These are phyloP conservation scores for Drosophila kepulauana DNA, from an alignment of 1,140 invertebrate species.

Conservation along the genomic window DNA sequence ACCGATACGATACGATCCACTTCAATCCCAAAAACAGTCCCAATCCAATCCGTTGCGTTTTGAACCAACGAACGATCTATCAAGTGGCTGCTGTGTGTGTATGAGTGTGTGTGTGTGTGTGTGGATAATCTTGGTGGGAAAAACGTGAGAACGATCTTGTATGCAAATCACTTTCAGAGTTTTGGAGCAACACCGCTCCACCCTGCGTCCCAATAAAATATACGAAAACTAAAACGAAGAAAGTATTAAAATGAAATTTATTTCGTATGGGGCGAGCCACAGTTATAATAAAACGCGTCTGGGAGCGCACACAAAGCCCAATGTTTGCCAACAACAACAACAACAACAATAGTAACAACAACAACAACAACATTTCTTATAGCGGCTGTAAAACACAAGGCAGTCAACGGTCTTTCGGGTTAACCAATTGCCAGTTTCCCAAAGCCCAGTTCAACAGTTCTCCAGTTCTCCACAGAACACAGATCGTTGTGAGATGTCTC, in stretches of 20 bases:
- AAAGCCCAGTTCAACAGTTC: constrained; percentile 7
- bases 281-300: constrained; percentile 82
- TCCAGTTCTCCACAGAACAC: constrained; percentile 28
- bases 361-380: constrained; percentile 34
- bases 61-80: constrained; percentile 63
- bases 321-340: constrained; percentile 76
- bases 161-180: constrained; percentile 77
- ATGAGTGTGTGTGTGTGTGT: background rate
- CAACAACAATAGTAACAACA: constrained; percentile 42
- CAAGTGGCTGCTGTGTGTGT: constrained; percentile 29
- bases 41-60: constrained; percentile 12
- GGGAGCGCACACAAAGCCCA: constrained; percentile 78
- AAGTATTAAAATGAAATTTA: constrained; percentile 83
- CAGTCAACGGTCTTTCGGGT: constrained; percentile 53
- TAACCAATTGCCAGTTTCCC: constrained; percentile 27
- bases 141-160: constrained; percentile 74
- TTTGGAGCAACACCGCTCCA: constrained; percentile 9
- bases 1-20: constrained; percentile 11
- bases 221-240: constrained; percentile 82
- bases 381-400: constrained; percentile 68
- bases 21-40: constrained; percentile 6
- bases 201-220: constrained; percentile 64
- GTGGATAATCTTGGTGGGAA: constrained; percentile 76
- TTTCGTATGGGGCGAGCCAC: constrained; percentile 76
- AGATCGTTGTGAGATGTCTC: constrained; percentile 45